Base-by-base conservation (phyloP, 2,888 invertebrate species). In the Teinopalpus imperialis region DNA sequence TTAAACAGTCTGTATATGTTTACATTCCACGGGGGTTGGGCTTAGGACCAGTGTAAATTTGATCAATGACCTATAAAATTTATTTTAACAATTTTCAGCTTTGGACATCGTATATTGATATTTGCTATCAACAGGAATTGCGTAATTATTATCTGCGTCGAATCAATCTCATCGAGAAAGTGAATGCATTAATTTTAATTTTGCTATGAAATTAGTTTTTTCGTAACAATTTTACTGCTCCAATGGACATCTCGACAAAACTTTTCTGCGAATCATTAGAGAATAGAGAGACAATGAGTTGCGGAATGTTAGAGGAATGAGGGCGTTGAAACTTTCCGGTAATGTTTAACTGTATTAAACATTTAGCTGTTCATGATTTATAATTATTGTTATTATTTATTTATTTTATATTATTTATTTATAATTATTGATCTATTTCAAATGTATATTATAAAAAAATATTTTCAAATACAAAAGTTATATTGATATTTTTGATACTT, bases 121-220 rank as follows among this genome's bases (percentile, higher is more conserved):
- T n/a, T n/a, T n/a, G n/a, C n/a, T n/a, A 24, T 2, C 18, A 16
- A 3, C 8, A n/a, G n/a, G 23, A 35, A 10, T 42, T 32, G 26
- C 32, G 18, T 26, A 42, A 32, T 26, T 18, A 42, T 2, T 18
- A 13, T 26, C 43, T 31, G 37, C 34, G 34, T 24, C 32, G 26
- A 69, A 72, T 74, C 61, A 52, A 72, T 73, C 67, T 49, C 34
- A 43, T 53, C 48, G 62, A 67, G 74, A 75, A 74, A 74, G 74
- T 72, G 52, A 54, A 53, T 44, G 41, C 2, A 30, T 21, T 40
- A 32, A 32, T 32, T 13, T 42, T 26, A 59, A 66, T 56, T 68
- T 65, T 61, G 57, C 64, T 63, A 57, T 63, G 56, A 66, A 71
- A 66, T 68, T 68, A 63, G 64, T 64, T 69, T 64, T 64, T 32